Percentiles rank a stretch among this genome's conserved stretches.
phyloP scores from a whole-genome alignment of 1,140 invertebrate genomes.

The Maniola jurtina region DNA sequence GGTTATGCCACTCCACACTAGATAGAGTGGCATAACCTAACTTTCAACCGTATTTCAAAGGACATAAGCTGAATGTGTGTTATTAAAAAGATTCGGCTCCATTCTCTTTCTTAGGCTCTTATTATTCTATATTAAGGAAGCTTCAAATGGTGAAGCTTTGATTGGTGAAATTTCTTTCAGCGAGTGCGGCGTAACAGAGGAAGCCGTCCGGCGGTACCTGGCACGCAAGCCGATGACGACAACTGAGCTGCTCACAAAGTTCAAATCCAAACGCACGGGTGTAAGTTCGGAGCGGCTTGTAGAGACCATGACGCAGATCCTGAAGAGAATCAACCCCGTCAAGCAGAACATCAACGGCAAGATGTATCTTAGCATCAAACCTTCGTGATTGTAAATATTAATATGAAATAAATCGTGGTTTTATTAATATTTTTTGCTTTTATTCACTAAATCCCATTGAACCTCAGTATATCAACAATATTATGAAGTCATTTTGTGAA shows the following conservation, averaged over 20 bases:
- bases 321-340: conserved; percentile 96
- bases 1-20: no score
- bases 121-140: no score
- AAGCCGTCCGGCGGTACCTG: conserved; percentile 94
- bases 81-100: no score
- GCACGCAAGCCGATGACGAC: conserved; percentile 97
- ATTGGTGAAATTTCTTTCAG: conserved; percentile 74
- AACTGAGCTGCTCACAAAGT: conserved; percentile 95
- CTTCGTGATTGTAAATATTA: conserved; percentile 38
- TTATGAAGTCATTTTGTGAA: no score
- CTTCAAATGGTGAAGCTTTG: not conserved
- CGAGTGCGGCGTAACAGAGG: conserved; percentile 95
- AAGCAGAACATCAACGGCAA: conserved; percentile 96
- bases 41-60: no score
- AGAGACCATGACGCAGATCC: conserved; percentile 94
- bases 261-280: conserved; percentile 96
- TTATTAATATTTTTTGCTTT: not conserved
- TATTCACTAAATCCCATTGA: no score
- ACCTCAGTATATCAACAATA: no score
- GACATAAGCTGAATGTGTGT: no score
- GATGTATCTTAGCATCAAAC: conserved; percentile 95
- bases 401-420: not conserved
- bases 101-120: no score
- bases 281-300: conserved; percentile 93
- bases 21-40: no score